Evolutionary conservation across 2,888 invertebrate genomes (phyloP), one percentile per base, ranked within the genome.

Genomic region (Coenonympha glycerion): DNA sequence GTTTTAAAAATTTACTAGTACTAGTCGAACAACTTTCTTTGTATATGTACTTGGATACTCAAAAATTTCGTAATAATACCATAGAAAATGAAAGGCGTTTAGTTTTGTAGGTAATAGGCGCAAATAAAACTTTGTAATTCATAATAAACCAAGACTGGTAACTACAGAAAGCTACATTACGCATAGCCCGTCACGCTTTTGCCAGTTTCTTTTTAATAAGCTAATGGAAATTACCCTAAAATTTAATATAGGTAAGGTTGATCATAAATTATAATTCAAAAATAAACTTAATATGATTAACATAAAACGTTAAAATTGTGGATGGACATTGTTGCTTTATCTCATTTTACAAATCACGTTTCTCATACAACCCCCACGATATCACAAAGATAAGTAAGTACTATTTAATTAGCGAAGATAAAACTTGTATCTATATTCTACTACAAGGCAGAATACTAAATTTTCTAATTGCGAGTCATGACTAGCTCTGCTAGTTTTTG

Each of bases 341-440:
- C 21, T 41, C 33, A 39, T 22, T n/a, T n/a, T 24, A 22, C 40
- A 40, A 28, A 22, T 31, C 16, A 28, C 18, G 11, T 45, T 40
- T 16, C 13, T 31, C 22, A 9, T 42, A 18, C 31, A 45, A 40
- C 21, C 15, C 24, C 39, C 13, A 30, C 39, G 44, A 22, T 49
- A 55, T 55, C 47, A 40, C 30, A 44, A 49, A 45, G 28, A 46
- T 53, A 56, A 49, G 40, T 46, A 55, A 42, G 37, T 52, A 26
- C 18, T 47, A 44, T 36, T 37, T 37, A 31, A 36, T 40, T 18
- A 40, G 22, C 36, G 44, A 48, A 28, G 48, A 52, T 40, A 48
- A 40, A 15, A 13, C 16, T 41, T 24, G 3, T 42, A 42, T 3
- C 6, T 19, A 30, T 28, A 8, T 26, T 18, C 13, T 15, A 19